These are phyloP conservation scores for Euura saliciscinereae DNA, from an alignment of 1,140 invertebrate genomes.

Conservation along the genomic window DNA sequence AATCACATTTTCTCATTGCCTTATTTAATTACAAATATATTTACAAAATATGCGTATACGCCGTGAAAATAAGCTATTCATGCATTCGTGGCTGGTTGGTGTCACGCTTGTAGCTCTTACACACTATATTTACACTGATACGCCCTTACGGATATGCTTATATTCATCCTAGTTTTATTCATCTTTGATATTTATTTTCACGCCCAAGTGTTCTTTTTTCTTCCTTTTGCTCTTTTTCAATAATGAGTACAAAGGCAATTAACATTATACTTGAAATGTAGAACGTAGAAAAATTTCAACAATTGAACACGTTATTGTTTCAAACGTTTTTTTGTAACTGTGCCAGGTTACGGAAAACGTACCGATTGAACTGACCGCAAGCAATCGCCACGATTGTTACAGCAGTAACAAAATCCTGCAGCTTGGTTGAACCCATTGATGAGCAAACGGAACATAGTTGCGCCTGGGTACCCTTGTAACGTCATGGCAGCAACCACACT, in stretches of 20 bases:
- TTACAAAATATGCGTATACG: conserved; percentile 37
- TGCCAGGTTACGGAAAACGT: too few species aligned
- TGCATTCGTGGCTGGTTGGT: conserved; percentile 22
- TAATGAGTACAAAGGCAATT: too few species aligned
- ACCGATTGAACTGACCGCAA: too few species aligned
- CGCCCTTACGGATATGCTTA: conserved; percentile 7
- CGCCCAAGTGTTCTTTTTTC: conserved; percentile 14
- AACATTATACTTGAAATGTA: too few species aligned
- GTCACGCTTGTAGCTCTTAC: conserved; percentile 22
- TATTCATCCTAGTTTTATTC: conserved; percentile 22
- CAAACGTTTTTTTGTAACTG: too few species aligned
- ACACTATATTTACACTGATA: conserved; percentile 47
- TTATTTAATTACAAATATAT: conserved; percentile 41
- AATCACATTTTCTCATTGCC: conserved; percentile 52
- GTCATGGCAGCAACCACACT: neutral
- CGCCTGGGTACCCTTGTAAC: neutral
- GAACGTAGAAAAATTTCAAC: too few species aligned
- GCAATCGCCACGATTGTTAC: too few species aligned
- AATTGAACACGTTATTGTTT: too few species aligned
- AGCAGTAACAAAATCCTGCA: too few species aligned
- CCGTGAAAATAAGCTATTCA: conserved; percentile 15
- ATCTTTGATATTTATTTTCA: conserved; percentile 40
- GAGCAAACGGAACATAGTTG: neutral
- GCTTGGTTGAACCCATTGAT: too few species aligned
- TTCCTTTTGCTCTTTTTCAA: too few species aligned